phyloP scores from a whole-genome alignment of 2,797 vertebrate genomes.

The Melanotaenia boesemani region DNA sequence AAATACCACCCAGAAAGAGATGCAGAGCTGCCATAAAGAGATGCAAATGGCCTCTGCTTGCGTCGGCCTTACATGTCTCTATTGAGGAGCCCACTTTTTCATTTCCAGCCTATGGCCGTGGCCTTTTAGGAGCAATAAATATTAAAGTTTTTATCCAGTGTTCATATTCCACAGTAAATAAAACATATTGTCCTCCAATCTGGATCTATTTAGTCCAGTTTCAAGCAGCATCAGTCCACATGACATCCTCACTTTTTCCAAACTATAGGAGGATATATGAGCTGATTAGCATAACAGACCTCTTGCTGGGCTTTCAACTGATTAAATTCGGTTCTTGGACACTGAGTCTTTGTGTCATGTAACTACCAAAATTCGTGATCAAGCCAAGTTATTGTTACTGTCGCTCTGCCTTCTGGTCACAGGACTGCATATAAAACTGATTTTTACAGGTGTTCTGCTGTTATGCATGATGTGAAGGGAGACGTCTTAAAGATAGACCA shows the following conservation, averaged over 20 bases:
- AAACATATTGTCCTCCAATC: background rate
- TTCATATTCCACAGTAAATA: too few relatives aligned
- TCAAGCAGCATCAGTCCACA: conserved; percentile 10
- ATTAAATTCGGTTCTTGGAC: conserved; percentile 26
- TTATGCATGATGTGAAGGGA: background rate
- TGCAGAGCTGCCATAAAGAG: background rate
- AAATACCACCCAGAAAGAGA: background rate
- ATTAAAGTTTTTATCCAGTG: too few relatives aligned
- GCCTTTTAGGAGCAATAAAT: background rate
- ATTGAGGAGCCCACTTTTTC: background rate
- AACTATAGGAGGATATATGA: conserved; percentile 18
- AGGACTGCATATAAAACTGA: conserved; percentile 5
- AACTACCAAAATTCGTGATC: background rate
- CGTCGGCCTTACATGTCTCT: background rate
- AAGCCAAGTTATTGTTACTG: conserved; percentile 21
- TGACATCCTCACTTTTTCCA: conserved; percentile 3
- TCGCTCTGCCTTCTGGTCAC: conserved; percentile 25
- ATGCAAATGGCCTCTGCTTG: conserved; percentile 2
- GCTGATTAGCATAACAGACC: conserved; percentile 34
- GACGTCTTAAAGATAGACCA: background rate
- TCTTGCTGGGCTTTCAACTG: conserved; percentile 24
- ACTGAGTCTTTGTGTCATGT: background rate
- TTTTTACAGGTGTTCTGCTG: background rate
- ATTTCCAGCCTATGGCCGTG: background rate
- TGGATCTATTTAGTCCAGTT: background rate